phyloP scores from a whole-genome alignment of 2,797 vertebrate genomes.

The Sebastes alutus region DNA sequence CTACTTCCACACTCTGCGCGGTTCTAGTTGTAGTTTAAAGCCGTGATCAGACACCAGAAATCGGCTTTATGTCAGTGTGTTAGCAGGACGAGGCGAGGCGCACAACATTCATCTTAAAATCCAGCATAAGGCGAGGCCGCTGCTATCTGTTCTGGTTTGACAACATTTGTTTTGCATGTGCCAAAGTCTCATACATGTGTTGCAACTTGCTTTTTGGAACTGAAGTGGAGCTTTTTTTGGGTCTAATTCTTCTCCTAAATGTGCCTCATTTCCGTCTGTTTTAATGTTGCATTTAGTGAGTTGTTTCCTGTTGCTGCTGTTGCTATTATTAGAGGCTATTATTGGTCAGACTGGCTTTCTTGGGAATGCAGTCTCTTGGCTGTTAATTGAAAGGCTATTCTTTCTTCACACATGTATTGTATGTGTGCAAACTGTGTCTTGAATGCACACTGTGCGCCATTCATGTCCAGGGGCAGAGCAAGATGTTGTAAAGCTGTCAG shows the following conservation, averaged over 20 bases:
- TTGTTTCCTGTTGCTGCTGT: background rate
- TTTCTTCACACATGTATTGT: too few species aligned
- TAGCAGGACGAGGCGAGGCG: background rate
- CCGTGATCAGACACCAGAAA: background rate
- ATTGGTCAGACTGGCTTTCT: slow-evolving; percentile 3
- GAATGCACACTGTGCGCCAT: background rate
- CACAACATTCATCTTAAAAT: fast-evolving
- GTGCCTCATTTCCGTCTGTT: fast-evolving
- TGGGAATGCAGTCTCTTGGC: slow-evolving; percentile 13
- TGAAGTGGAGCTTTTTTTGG: fast-evolving
- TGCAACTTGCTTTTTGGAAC: background rate
- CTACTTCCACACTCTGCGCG: fast-evolving
- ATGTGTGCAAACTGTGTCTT: background rate
- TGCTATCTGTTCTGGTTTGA: background rate
- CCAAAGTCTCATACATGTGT: background rate
- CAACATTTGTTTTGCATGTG: background rate
- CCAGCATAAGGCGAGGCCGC: background rate
- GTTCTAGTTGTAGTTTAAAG: too few species aligned
- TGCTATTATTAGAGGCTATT: background rate
- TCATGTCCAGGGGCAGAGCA: background rate
- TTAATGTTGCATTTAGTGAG: background rate
- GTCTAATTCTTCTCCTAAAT: background rate
- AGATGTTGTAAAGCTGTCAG: background rate
- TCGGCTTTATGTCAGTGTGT: background rate
- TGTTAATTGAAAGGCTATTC: background rate